Conservation (phyloP, 2,888 invertebrate genomes). For the Caenorhabditis sp. region DNA sequence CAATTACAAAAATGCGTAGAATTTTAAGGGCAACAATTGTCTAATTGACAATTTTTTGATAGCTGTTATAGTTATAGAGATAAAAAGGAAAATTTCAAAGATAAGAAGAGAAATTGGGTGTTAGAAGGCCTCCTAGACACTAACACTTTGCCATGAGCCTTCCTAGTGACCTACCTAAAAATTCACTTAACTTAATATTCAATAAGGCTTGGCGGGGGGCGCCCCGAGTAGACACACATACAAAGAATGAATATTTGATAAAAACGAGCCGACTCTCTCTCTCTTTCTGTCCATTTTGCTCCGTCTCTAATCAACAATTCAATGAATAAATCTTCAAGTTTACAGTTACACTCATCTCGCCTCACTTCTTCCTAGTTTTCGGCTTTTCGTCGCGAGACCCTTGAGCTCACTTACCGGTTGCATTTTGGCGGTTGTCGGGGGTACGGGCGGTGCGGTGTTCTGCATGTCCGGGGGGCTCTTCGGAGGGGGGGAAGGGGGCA, state of each 20-base stretch:
- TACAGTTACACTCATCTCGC: background rate
- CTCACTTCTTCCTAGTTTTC: too few species aligned
- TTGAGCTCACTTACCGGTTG: constrained; percentile 63
- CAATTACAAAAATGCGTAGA: too few species aligned
- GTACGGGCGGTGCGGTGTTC: constrained; percentile 50
- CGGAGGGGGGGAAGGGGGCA: constrained; percentile 15
- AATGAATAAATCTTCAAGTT: constrained; percentile 60
- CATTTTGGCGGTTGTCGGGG: constrained; percentile 49
- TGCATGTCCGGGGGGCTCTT: constrained; percentile 38
- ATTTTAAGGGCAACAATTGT: too few species aligned
- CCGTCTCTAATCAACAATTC: constrained; percentile 64
- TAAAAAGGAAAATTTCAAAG: too few species aligned
- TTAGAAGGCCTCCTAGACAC: too few species aligned
- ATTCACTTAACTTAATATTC: constrained; percentile 65
- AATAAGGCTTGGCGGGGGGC: constrained; percentile 56
- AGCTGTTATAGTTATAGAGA: too few species aligned
- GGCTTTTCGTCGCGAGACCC: too few species aligned
- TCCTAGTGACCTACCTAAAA: constrained; percentile 58
- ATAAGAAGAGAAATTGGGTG: too few species aligned
- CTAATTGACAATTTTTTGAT: too few species aligned
- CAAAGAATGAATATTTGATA: constrained; percentile 67
- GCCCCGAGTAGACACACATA: constrained; percentile 50
- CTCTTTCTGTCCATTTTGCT: too few species aligned
- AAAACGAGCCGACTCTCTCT: constrained; percentile 57
- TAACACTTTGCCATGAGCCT: too few species aligned